phyloP scores from a whole-genome alignment of 2,797 vertebrate species.

The Cryptoblepharus egeriae region DNA sequence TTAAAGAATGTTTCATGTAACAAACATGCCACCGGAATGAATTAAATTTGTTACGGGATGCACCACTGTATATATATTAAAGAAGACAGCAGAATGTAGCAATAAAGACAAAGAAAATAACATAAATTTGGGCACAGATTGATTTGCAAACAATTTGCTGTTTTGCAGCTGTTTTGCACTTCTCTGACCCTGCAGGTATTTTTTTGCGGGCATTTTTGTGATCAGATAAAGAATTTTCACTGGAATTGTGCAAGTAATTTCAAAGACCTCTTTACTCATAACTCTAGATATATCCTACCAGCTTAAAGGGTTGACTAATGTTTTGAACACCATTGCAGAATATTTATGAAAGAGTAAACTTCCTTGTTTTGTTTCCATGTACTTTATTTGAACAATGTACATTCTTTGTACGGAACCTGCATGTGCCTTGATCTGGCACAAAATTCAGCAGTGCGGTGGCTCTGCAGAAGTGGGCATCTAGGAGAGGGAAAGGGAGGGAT shows the following conservation, averaged over 20 bases:
- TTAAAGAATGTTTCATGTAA: no score
- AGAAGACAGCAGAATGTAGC: no score
- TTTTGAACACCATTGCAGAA: not conserved
- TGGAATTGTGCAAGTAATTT: not conserved
- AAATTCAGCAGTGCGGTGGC: not conserved
- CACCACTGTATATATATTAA: no score
- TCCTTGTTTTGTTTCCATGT: conserved; percentile 1
- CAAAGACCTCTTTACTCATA: not conserved
- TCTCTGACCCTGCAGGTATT: not conserved
- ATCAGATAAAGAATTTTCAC: not conserved
- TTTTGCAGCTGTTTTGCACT: not conserved
- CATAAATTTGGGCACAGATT: no score
- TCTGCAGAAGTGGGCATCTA: not conserved
- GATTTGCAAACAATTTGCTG: not conserved
- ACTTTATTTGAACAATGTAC: conserved; percentile 7
- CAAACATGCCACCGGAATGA: no score
- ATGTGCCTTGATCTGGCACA: not conserved
- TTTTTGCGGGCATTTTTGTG: not conserved
- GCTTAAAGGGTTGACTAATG: not conserved
- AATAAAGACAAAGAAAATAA: no score
- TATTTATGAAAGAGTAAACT: not conserved
- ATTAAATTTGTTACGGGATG: no score
- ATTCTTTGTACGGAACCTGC: not conserved
- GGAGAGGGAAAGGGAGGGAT: not conserved
- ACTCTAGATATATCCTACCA: not conserved